These are phyloP conservation scores for Chymomyza costata DNA, from an alignment of 1,140 invertebrate genomes.

Conservation along the genomic window DNA sequence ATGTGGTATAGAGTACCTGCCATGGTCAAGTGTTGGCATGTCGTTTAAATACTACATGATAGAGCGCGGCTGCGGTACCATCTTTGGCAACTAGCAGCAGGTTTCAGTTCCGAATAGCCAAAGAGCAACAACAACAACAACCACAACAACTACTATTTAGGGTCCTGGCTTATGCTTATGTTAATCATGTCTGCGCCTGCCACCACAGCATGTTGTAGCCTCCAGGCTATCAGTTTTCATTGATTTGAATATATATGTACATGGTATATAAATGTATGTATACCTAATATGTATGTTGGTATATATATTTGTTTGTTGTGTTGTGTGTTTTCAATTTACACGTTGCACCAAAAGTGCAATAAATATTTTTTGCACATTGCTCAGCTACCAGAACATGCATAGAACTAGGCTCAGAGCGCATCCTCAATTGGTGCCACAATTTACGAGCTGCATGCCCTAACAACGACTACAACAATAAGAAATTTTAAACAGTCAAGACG, in stretches of 20 bases:
- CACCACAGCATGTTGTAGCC: conserved; percentile 18
- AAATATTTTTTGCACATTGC: conserved; percentile 20
- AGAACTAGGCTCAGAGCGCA: too few relatives aligned
- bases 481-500: too few relatives aligned
- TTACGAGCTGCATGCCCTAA: conserved; percentile 41
- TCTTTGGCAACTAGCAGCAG: conserved; percentile 40
- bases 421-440: conserved; percentile 51
- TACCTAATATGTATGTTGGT: too few relatives aligned
- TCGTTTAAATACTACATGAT: conserved; percentile 62
- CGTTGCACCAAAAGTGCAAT: conserved; percentile 11
- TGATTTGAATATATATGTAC: conserved; percentile 61
- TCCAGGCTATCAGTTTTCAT: conserved; percentile 64
- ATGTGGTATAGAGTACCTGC: conserved; percentile 6
- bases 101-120: neutral
- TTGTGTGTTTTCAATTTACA: conserved; percentile 57
- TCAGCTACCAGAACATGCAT: conserved; percentile 13
- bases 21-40: conserved; percentile 66
- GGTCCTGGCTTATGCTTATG: conserved; percentile 41
- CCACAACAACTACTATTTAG: conserved; percentile 18
- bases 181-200: conserved; percentile 51
- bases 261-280: conserved; percentile 5
- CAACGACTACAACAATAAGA: too few relatives aligned
- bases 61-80: conserved; percentile 46
- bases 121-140: neutral
- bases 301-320: conserved; percentile 3